phyloP scores from a whole-genome alignment of 37 sponge, comb jelly and placozoan species.

The Corticium candelabrum region DNA sequence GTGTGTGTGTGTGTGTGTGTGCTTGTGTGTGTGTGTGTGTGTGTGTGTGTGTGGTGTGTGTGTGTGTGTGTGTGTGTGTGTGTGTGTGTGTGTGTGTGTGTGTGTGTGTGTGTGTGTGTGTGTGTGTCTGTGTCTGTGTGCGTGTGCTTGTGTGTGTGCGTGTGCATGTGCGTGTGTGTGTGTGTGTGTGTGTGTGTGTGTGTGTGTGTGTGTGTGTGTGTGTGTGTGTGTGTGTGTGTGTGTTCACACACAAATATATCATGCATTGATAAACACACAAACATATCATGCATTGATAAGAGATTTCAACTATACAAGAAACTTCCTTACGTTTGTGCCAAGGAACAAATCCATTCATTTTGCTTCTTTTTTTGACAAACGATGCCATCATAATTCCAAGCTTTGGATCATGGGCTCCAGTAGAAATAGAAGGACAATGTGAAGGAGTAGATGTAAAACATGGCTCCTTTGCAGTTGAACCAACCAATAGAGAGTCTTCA shows the following conservation, averaged over 20 bases:
- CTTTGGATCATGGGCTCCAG: neutral
- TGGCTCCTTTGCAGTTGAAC: constrained; percentile 31
- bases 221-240: neutral
- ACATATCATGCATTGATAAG: neutral
- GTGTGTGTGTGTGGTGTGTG: too few relatives aligned
- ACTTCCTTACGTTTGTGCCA: constrained; percentile 65
- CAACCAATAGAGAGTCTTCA: constrained; percentile 54
- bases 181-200: neutral
- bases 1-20: too few relatives aligned
- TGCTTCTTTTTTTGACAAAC: constrained; percentile 59
- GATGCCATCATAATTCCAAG: constrained; percentile 80
- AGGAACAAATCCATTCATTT: constrained; percentile 60
- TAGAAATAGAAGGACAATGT: neutral
- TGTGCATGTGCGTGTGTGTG: too few relatives aligned
- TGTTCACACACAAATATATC: neutral
- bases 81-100: too few relatives aligned
- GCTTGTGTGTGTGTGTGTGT: too few relatives aligned
- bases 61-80: too few relatives aligned
- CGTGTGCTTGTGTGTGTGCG: too few relatives aligned
- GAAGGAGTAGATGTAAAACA: constrained; percentile 1
- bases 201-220: neutral
- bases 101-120: too few relatives aligned
- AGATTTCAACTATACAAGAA: neutral
- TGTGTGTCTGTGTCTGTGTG: too few relatives aligned
- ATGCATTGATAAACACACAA: neutral